phyloP scores from a whole-genome alignment of 2,113 vertebrate species.

The Halichoerus grypus region DNA sequence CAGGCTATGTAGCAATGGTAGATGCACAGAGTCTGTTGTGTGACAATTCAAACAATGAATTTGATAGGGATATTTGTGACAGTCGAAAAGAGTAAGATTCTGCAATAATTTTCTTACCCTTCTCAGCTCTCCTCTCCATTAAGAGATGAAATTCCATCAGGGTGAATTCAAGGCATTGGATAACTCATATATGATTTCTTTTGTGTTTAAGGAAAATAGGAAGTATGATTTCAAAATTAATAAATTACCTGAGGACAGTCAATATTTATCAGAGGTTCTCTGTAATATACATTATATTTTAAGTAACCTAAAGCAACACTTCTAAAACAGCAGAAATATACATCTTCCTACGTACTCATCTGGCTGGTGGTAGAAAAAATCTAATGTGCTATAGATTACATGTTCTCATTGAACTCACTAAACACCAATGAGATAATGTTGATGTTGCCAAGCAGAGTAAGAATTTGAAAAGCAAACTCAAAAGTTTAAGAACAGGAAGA shows the following conservation, averaged over 20 bases:
- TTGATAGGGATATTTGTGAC: neutral
- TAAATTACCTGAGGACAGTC: neutral
- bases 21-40: neutral
- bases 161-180: neutral
- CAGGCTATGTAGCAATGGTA: neutral
- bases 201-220: neutral
- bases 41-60: neutral
- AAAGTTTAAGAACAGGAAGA: conserved; percentile 9
- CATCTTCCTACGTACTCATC: conserved; percentile 32
- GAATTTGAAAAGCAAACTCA: conserved; percentile 59
- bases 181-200: neutral
- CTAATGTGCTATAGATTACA: neutral
- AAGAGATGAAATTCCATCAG: neutral
- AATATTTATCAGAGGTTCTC: conserved; percentile 1
- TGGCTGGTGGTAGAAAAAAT: conserved; percentile 17
- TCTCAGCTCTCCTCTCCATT: neutral
- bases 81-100: neutral
- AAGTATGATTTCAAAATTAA: conserved; percentile 10
- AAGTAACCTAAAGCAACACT: conserved; percentile 43
- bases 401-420: conserved; percentile 32
- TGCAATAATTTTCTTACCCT: neutral
- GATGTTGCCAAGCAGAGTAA: conserved; percentile 41
- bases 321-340: conserved; percentile 28
- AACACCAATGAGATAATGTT: conserved; percentile 64
- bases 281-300: neutral